Evolutionary conservation across 2,113 vertebrate genomes (phyloP).

Genomic region (Tursiops truncatus): DNA sequence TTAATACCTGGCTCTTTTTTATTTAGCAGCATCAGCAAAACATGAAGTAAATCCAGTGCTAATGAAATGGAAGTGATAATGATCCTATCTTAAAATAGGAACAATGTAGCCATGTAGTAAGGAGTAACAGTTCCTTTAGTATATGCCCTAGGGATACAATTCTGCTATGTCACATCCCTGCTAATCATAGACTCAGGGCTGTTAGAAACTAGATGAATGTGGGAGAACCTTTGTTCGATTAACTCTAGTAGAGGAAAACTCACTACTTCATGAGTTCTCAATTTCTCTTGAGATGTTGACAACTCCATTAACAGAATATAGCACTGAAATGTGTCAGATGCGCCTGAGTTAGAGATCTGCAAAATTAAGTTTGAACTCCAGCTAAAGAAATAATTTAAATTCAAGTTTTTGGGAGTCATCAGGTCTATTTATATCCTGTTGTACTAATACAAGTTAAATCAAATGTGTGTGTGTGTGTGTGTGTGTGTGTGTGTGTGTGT

Average conservation of each 20-base stretch:
- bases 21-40: not conserved
- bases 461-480: not conserved
- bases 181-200: not conserved
- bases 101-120: not conserved
- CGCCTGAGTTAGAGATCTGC: not conserved
- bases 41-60: not conserved
- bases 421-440: not conserved
- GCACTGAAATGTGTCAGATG: not conserved
- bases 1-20: not conserved
- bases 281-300: slow-evolving; percentile 2
- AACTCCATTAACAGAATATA: not conserved
- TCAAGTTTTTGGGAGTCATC: not conserved
- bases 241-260: not conserved
- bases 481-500: not conserved
- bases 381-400: not conserved
- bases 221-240: not conserved
- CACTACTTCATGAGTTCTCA: not conserved
- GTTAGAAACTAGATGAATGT: not conserved
- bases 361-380: not conserved
- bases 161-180: not conserved
- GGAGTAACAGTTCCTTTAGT: not conserved
- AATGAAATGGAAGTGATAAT: slow-evolving; percentile 29
- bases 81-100: not conserved
- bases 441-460: not conserved
- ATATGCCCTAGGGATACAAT: not conserved